Conservation (phyloP, 2,113 vertebrate species). For the Mesoclemmys tuberculata region DNA sequence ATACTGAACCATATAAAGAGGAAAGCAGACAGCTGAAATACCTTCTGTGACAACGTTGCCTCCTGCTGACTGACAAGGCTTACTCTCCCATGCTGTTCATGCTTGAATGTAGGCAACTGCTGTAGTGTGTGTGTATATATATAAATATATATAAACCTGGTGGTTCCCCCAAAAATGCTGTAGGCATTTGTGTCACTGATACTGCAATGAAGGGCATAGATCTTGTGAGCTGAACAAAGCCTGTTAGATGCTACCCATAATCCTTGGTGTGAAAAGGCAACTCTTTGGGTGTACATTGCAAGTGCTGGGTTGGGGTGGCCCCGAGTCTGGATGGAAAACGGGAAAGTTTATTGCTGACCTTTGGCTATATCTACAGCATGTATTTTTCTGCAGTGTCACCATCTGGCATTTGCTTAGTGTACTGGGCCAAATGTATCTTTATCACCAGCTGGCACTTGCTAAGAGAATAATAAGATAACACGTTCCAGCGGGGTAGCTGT, state of each 20-base stretch:
- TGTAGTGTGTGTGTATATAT: background rate
- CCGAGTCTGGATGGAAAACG: background rate
- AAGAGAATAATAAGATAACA: background rate
- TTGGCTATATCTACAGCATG: accelerated
- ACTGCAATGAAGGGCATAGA: background rate
- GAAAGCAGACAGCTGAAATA: background rate
- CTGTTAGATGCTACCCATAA: background rate
- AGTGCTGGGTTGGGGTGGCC: background rate
- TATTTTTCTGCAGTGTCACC: background rate
- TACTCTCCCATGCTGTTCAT: background rate
- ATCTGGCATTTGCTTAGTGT: background rate
- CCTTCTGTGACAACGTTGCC: accelerated
- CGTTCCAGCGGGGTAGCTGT: too few species aligned
- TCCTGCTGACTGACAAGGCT: background rate
- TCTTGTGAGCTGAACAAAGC: background rate
- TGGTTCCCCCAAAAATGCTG: background rate
- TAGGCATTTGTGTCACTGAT: background rate
- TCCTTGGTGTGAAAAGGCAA: background rate
- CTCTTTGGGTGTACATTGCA: background rate
- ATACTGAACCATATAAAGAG: background rate
- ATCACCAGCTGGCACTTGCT: background rate
- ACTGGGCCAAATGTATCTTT: background rate
- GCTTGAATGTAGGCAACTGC: background rate
- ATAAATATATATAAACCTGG: too few species aligned
- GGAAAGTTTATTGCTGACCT: background rate